Evolutionary conservation across 2,113 vertebrate genomes (phyloP), one percentile per base, ranked within the genome.

Genomic region (Natator depressus): DNA sequence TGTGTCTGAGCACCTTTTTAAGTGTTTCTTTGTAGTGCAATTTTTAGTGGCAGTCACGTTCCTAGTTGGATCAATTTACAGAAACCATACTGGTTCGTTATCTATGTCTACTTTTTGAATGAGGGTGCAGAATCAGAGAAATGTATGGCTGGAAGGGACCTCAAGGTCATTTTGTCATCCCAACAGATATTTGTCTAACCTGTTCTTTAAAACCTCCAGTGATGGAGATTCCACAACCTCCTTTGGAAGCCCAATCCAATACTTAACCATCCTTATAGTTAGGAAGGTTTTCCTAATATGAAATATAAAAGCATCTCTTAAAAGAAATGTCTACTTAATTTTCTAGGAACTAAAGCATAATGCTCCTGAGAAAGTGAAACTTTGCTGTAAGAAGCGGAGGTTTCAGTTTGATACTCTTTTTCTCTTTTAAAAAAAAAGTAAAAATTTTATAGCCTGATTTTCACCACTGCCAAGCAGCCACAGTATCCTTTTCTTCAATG

Each of bases 61-160:
- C 54, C 5, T 55, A 89, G 69, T 6, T 20, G 42, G 29, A 90
- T 50, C 0, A 65, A 4, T 81, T 83, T 50, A 10, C 87, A 57
- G 57, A 81, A 87, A 8, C 47, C 1, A 4, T 0, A 0, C 10
- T 76, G 10, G 0, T 13, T 69, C 1, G 38, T 91, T 55, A 10
- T n/a, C 38, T 84, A 19, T 55, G 7, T 20, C 4, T 96, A 12
- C 84, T n/a, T 69, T 62, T 80, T 78, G 84, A 79, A 80, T 65
- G 35, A 87, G 25, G 12, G 4, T 83, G 79, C 87, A 90, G 19
- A 80, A n/a, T 35, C 17, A 20, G 20, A 69, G 65, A 69, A n/a
- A 16, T n/a, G 65, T n/a, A n/a, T 8, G 14, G 8, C 17, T n/a
- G 65, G 35, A 69, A n/a, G 35, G 65, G 35, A 69, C 17, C 65